phyloP scores from a whole-genome alignment of 1,140 invertebrate species.

The Bursaphelenchus mucronatus region DNA sequence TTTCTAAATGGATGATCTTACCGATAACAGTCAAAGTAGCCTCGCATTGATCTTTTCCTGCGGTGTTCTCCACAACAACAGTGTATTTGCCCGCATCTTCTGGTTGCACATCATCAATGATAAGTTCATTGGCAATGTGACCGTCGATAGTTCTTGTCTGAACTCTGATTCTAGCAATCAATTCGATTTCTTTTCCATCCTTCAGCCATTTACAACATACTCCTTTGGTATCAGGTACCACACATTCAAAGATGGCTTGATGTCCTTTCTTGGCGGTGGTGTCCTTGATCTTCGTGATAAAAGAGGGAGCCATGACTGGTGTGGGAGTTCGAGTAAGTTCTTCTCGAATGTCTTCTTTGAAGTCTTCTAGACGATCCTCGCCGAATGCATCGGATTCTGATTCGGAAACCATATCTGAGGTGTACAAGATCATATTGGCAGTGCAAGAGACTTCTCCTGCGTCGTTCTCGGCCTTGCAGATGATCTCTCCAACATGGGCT shows the following conservation, averaged over 20 bases:
- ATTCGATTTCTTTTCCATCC: slow-evolving; percentile 70
- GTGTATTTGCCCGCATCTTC: slow-evolving; percentile 95
- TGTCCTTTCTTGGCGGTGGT: slow-evolving; percentile 52
- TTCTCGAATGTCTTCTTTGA: slow-evolving; percentile 38
- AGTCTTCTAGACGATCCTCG: slow-evolving; percentile 44
- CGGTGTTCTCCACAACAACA: slow-evolving; percentile 87
- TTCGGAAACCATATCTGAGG: slow-evolving; percentile 60
- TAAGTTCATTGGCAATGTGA: slow-evolving; percentile 73
- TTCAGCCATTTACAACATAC: slow-evolving; percentile 69
- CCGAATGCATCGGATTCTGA: slow-evolving; percentile 50
- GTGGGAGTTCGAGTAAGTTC: slow-evolving; percentile 54
- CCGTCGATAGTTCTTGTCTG: slow-evolving; percentile 54
- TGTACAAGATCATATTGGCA: slow-evolving; percentile 58
- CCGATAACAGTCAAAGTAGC: slow-evolving; percentile 83
- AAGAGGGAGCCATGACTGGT: slow-evolving; percentile 59
- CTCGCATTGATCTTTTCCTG: slow-evolving; percentile 80
- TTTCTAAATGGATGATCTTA: slow-evolving; percentile 64
- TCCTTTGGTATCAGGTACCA: slow-evolving; percentile 65
- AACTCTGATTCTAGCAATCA: slow-evolving; percentile 66
- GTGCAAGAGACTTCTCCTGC: slow-evolving; percentile 64
- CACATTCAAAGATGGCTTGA: slow-evolving; percentile 60
- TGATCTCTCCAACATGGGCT: slow-evolving; percentile 65
- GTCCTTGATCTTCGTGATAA: slow-evolving; percentile 61
- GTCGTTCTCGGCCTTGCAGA: slow-evolving; percentile 63
- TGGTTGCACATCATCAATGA: slow-evolving; percentile 89